Evolutionary conservation across 2,888 invertebrate genomes (phyloP), one percentile per base, ranked within the genome.

Genomic region (Nephrotoma flavescens): DNA sequence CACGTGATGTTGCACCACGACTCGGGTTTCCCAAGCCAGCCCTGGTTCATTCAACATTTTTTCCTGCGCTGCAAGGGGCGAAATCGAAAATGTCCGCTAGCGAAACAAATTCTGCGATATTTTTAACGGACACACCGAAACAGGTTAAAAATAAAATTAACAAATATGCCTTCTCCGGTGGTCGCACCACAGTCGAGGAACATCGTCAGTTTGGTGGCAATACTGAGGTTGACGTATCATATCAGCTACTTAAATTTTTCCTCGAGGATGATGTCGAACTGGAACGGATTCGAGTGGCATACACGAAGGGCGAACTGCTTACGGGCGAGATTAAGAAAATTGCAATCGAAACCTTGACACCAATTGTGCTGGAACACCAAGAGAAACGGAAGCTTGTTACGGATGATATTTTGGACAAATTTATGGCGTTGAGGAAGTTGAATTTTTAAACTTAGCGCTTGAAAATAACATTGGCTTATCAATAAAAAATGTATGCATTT

Each of bases 21-120:
- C 92, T 99, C 12, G 96, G 97, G 89, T 93, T 95, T 91, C 95
- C 95, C 15, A 97, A 99, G 91, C 98, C 99, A 87, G 94, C 98
- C 4, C 92, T 97, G 83, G 90, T 97, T 44, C 98, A 98, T 91
- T 96, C 97, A 15, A 93, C 95, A 87, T 98, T 99, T 94, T 96
- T 98, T 88, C 98, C 98, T 0, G 97, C 98, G 0, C 91, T 99
- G 86, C 99, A 99, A 92, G 99, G 99, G 0, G 97, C 99, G 0
- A 96, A 97, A 90, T 97, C 97, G 41, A 99, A 99, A 93, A 99
- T 99, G 99, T 98, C 98, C 9, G 97, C 99, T 12, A 98, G 98
- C 89, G 98, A 99, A 89, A 93, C 94, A 4, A 98, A 97, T 90
- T 96, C 98, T 0, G 97, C 99, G 0, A 96, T 99, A 89, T 99